A percentile compares a stretch with the other conserved stretches of the same genome.
phyloP scores from a whole-genome alignment of 2,888 invertebrate species.

The Cantharis rufa region DNA sequence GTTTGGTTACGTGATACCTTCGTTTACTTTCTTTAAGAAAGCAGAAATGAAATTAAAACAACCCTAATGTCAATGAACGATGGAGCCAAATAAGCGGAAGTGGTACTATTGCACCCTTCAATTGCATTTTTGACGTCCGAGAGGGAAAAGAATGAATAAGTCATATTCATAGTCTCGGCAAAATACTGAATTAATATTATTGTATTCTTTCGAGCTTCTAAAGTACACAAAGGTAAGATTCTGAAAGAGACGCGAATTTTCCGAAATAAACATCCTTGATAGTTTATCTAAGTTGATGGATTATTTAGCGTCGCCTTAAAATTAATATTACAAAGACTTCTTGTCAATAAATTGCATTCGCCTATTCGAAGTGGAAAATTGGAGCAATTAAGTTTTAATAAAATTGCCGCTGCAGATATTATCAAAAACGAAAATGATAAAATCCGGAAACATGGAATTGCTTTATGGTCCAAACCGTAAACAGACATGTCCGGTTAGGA shows the following conservation, averaged over 20 bases:
- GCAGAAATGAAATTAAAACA: not conserved
- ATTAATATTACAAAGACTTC: not conserved
- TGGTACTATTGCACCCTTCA: not conserved
- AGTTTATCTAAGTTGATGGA: not conserved
- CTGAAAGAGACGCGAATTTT: not conserved
- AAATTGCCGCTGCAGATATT: slow-evolving; percentile 22
- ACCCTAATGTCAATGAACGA: too few relatives aligned
- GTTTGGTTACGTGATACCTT: not conserved
- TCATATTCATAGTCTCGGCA: not conserved
- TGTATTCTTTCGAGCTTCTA: not conserved
- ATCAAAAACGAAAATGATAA: slow-evolving; percentile 53
- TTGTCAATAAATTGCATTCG: not conserved
- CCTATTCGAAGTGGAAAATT: not conserved
- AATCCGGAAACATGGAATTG: slow-evolving; percentile 57
- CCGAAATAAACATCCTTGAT: not conserved
- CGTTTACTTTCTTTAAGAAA: not conserved
- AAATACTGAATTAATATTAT: not conserved
- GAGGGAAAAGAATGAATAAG: not conserved
- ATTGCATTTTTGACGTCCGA: not conserved
- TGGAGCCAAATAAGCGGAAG: too few relatives aligned
- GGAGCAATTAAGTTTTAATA: slow-evolving; percentile 8
- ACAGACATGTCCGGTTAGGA: slow-evolving; percentile 55
- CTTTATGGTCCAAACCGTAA: slow-evolving; percentile 53
- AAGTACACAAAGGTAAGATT: not conserved
- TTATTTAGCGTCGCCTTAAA: not conserved